Evolutionary conservation across 2,113 vertebrate genomes (phyloP).

Genomic region (Casuarius casuarius): DNA sequence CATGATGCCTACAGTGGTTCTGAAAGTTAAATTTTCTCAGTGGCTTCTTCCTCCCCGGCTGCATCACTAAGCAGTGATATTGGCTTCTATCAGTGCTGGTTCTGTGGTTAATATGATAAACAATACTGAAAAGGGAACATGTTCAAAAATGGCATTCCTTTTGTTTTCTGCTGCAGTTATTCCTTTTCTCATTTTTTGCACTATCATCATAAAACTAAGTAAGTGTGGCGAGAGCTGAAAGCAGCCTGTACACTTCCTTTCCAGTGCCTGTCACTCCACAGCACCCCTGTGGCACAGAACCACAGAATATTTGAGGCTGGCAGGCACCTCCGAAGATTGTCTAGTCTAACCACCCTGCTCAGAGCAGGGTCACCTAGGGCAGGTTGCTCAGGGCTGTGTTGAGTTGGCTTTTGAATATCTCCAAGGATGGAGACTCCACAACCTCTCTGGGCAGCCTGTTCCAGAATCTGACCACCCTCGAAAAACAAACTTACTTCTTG

Average conservation of each 20-base stretch:
- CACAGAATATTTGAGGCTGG: fast-evolving
- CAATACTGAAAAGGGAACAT: background rate
- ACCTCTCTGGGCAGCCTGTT: background rate
- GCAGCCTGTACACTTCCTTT: fast-evolving
- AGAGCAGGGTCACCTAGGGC: background rate
- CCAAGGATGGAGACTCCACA: background rate
- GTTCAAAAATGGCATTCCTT: background rate
- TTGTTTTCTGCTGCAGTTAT: background rate
- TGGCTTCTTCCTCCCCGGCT: background rate
- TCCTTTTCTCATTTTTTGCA: background rate
- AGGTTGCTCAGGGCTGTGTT: background rate
- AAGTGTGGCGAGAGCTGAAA: background rate
- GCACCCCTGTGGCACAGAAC: background rate
- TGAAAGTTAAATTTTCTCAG: background rate
- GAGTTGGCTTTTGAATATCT: background rate
- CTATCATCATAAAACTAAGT: background rate
- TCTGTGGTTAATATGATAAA: background rate
- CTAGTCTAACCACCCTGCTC: background rate
- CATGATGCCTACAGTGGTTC: background rate
- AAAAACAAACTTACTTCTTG: too few relatives aligned
- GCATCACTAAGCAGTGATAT: background rate
- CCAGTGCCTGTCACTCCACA: background rate
- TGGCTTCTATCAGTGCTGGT: background rate
- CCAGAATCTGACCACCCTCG: background rate
- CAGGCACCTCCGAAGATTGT: fast-evolving